Evolutionary conservation across 2,888 invertebrate genomes (phyloP).

Genomic region (Griposia aprilina): DNA sequence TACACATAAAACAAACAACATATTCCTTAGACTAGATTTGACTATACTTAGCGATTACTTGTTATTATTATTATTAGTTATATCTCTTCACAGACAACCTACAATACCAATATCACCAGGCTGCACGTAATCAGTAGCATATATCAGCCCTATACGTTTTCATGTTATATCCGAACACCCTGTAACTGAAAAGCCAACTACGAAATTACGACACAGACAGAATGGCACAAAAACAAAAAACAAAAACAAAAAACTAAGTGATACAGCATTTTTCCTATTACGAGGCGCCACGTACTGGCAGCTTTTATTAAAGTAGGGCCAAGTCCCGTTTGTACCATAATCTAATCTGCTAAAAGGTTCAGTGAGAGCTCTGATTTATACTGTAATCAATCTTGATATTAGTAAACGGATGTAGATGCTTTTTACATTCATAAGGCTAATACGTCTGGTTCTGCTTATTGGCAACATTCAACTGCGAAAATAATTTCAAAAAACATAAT

Average conservation of each 20-base stretch:
- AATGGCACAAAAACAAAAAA: constrained; percentile 33
- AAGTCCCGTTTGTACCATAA: constrained; percentile 66
- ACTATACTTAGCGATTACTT: not conserved
- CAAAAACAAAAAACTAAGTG: constrained; percentile 47
- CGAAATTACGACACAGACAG: constrained; percentile 15
- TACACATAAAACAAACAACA: not conserved
- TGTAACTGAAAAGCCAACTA: constrained; percentile 10
- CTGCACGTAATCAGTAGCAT: not conserved
- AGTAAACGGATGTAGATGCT: constrained; percentile 57
- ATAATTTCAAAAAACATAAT: not conserved
- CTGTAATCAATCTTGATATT: constrained; percentile 67
- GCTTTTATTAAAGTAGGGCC: constrained; percentile 61
- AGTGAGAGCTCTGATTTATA: constrained; percentile 63
- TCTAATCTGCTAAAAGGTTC: constrained; percentile 69
- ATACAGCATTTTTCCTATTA: constrained; percentile 62
- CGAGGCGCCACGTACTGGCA: constrained; percentile 44
- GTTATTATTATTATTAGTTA: not conserved
- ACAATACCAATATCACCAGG: not conserved
- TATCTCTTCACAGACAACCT: not conserved
- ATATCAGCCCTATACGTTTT: not conserved
- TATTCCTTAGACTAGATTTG: not conserved
- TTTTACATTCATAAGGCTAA: constrained; percentile 55
- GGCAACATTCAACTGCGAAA: constrained; percentile 12
- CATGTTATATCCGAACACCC: constrained; percentile 5
- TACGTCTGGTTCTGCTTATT: constrained; percentile 34